phyloP scores from a whole-genome alignment of 1,140 invertebrate species.

The Gonioctena quinquepunctata region DNA sequence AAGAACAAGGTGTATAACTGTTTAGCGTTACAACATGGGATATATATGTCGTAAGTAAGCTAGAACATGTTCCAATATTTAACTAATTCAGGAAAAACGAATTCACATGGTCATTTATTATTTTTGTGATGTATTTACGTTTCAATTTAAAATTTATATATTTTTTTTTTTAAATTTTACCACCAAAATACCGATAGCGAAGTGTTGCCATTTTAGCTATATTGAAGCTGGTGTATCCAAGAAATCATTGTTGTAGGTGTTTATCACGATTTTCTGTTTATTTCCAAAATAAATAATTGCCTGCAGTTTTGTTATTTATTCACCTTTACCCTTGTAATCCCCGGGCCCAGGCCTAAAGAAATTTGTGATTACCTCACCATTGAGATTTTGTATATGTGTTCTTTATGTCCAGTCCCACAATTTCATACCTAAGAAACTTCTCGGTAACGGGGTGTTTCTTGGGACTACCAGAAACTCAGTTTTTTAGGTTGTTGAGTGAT shows the following conservation, averaged over 20 bases:
- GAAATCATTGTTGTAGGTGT: neutral
- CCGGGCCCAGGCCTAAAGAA: neutral
- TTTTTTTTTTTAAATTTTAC: neutral
- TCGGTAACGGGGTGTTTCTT: too few species aligned
- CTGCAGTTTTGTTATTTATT: neutral
- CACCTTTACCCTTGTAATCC: neutral
- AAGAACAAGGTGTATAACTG: neutral
- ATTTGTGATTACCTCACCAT: too few species aligned
- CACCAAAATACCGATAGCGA: neutral
- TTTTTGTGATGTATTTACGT: neutral
- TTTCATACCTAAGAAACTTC: too few species aligned
- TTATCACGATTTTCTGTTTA: constrained; percentile 1
- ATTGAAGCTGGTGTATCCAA: neutral
- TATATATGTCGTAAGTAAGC: neutral
- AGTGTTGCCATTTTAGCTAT: neutral
- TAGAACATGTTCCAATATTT: neutral
- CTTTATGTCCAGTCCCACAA: too few species aligned
- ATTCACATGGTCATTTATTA: neutral
- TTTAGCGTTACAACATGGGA: neutral
- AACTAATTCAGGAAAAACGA: neutral
- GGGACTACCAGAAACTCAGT: neutral
- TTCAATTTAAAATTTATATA: neutral
- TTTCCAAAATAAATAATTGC: neutral
- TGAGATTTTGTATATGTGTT: too few species aligned
- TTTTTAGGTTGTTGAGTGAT: too few species aligned